Percentiles rank a stretch among this genome's conserved stretches.
Conservation (phyloP, 2,888 invertebrate genomes). For the Dasypogon diadema region DNA sequence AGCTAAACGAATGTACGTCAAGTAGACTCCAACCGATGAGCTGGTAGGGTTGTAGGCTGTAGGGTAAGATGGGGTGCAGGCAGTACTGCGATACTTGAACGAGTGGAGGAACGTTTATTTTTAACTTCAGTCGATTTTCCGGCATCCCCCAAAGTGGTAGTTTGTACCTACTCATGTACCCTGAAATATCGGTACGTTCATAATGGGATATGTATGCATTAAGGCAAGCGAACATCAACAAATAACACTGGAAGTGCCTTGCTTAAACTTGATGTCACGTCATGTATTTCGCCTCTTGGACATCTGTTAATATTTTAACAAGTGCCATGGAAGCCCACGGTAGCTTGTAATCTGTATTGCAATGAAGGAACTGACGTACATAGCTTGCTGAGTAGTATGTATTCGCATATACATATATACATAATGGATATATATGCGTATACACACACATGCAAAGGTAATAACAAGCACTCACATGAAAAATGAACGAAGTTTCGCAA, state of each 20-base stretch:
- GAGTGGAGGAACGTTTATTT: constrained; percentile 39
- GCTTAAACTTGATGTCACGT: constrained; percentile 53
- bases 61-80: constrained; percentile 3
- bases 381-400: not conserved
- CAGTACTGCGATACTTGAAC: constrained; percentile 22
- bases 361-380: constrained; percentile 1
- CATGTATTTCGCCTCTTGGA: constrained; percentile 55
- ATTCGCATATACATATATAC: not conserved
- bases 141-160: constrained; percentile 45
- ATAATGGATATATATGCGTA: not conserved
- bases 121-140: constrained; percentile 43
- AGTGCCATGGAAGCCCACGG: constrained; percentile 48
- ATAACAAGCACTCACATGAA: constrained; percentile 37
- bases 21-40: constrained; percentile 34
- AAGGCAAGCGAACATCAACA: constrained; percentile 46
- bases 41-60: not conserved
- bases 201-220: constrained; percentile 32
- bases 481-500: constrained; percentile 24
- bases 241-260: constrained; percentile 34
- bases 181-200: constrained; percentile 20
- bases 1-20: constrained; percentile 44
- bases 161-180: constrained; percentile 17
- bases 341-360: constrained; percentile 29
- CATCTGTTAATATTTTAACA: constrained; percentile 58
- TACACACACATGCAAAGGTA: not conserved